phyloP scores from a whole-genome alignment of 1,140 invertebrate species.

The Drosophila lacertosa region DNA sequence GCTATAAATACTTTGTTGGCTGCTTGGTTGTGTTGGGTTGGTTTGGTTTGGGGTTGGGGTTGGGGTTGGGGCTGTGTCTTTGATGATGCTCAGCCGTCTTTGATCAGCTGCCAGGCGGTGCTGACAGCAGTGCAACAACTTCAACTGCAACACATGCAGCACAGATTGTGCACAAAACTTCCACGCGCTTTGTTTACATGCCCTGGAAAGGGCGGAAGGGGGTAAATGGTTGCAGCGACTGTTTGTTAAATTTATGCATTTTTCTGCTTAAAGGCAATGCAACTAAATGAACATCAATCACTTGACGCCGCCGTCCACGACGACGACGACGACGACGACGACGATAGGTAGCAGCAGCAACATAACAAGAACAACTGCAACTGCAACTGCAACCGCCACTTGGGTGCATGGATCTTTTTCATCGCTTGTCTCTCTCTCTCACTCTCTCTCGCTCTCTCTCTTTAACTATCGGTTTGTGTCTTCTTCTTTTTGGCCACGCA shows the following conservation, averaged over 20 bases:
- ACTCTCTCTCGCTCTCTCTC: constrained; percentile 2
- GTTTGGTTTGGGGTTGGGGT: too few species aligned
- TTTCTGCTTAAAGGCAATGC: constrained; percentile 80
- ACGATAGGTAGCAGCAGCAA: constrained; percentile 14
- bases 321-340: constrained; percentile 43
- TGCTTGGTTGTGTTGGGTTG: too few species aligned
- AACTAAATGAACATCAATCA: constrained; percentile 82
- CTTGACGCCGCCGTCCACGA: constrained; percentile 64
- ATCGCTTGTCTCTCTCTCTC: background rate
- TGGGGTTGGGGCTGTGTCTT: constrained; percentile 13
- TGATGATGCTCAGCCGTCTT: constrained; percentile 56
- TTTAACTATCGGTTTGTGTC: background rate
- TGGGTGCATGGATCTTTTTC: constrained; percentile 19
- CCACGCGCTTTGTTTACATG: constrained; percentile 64
- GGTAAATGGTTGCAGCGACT: constrained; percentile 22
- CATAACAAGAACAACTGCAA: constrained; percentile 6
- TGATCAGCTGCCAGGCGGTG: constrained; percentile 68
- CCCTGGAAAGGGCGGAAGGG: background rate
- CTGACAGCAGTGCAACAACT: constrained; percentile 57
- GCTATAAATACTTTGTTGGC: constrained; percentile 58
- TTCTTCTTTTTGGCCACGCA: constrained; percentile 41
- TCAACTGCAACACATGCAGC: constrained; percentile 63
- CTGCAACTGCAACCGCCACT: constrained; percentile 66
- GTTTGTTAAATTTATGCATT: constrained; percentile 83
- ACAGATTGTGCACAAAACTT: constrained; percentile 75